Evolutionary conservation across 37 sponge, comb jelly and placozoan species (phyloP).

Genomic region (Crambe crambe): DNA sequence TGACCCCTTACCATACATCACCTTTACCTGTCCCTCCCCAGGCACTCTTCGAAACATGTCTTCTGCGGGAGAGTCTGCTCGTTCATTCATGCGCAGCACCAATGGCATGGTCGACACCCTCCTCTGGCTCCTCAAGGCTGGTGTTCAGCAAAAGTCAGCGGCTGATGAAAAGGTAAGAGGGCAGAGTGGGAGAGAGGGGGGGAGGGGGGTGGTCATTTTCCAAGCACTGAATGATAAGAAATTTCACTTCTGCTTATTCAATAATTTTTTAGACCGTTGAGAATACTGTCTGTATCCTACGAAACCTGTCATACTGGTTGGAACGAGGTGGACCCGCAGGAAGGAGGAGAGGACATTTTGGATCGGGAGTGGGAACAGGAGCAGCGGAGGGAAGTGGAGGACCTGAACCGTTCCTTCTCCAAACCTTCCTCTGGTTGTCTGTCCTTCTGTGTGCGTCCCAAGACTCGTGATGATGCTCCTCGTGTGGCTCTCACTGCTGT

Average conservation of each 20-base stretch:
- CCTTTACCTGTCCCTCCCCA: too few species aligned
- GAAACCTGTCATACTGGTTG: constrained; percentile 91
- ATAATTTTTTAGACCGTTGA: constrained; percentile 76
- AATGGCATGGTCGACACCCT: constrained; percentile 80
- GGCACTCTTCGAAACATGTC: constrained; percentile 82
- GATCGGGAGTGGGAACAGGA: constrained; percentile 69
- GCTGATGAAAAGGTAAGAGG: constrained; percentile 77
- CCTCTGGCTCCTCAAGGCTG: constrained; percentile 74
- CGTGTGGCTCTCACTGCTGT: not conserved
- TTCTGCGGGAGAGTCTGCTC: constrained; percentile 78
- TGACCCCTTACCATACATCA: too few species aligned
- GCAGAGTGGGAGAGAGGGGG: too few species aligned
- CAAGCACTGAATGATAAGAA: not conserved
- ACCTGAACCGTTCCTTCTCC: constrained; percentile 14
- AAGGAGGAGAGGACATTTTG: constrained; percentile 49
- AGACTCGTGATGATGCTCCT: not conserved
- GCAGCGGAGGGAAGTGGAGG: constrained; percentile 53
- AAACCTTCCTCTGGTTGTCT: constrained; percentile 35
- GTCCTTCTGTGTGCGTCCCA: constrained; percentile 12
- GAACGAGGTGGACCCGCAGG: constrained; percentile 86
- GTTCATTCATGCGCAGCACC: constrained; percentile 50
- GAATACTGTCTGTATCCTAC: constrained; percentile 87
- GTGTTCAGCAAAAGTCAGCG: constrained; percentile 63
- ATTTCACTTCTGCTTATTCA: not conserved
- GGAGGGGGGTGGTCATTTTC: too few species aligned